Percentiles rank a stretch among this genome's conserved stretches.
Conservation (phyloP, 2,797 vertebrate species). For the Phalloptychus januarius region DNA sequence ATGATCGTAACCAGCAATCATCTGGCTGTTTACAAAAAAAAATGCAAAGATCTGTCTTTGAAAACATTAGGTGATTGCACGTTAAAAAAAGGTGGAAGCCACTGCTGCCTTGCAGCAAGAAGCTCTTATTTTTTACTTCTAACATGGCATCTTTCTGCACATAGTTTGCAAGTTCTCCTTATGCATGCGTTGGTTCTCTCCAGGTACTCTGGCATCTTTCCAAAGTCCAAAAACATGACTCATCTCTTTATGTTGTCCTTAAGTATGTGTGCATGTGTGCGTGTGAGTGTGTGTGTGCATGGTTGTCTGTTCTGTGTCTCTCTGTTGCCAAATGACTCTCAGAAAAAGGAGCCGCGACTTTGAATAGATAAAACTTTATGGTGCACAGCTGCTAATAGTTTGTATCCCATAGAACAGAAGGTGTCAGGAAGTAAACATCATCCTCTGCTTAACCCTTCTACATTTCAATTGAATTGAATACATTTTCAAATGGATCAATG, state of each 20-base stretch:
- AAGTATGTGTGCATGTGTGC: not conserved
- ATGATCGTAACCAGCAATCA: not conserved
- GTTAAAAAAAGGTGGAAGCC: not conserved
- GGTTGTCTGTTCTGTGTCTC: not conserved
- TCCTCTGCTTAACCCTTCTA: conserved; percentile 39
- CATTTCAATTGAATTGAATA: conserved; percentile 82
- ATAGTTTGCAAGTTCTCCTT: not conserved
- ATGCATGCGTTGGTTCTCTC: not conserved
- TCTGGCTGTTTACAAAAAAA: no score
- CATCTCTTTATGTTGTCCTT: not conserved
- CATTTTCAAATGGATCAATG: conserved; percentile 77
- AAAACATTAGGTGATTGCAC: not conserved
- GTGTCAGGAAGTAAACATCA: conserved; percentile 73
- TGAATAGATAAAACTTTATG: not conserved
- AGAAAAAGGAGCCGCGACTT: not conserved
- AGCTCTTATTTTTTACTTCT: not conserved
- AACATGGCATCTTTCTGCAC: not conserved
- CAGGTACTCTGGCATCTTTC: not conserved
- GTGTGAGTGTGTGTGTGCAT: not conserved
- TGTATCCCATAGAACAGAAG: conserved; percentile 63
- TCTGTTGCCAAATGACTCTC: not conserved
- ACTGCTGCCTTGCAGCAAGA: not conserved
- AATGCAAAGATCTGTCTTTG: not conserved
- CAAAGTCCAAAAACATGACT: not conserved
- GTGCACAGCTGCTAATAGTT: conserved; percentile 56